phyloP scores from a whole-genome alignment of 1,140 invertebrate genomes.

The Solenopsis invicta region DNA sequence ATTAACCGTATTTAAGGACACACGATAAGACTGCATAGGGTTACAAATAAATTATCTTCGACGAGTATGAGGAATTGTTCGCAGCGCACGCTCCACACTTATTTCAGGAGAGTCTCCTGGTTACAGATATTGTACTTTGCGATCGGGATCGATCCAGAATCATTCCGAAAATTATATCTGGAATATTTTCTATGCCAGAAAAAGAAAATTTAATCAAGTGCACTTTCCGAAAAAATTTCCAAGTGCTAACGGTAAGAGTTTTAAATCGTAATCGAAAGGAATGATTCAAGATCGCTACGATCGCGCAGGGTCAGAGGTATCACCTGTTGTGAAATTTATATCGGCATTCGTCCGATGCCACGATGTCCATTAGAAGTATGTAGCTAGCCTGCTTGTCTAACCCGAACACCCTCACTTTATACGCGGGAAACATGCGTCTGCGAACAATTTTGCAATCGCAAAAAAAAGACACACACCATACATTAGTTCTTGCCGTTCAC shows the following conservation, averaged over 20 bases:
- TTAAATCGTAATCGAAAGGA: background rate
- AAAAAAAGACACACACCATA: constrained; percentile 76
- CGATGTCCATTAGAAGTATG: constrained; percentile 97
- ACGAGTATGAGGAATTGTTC: constrained; percentile 83
- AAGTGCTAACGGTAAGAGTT: background rate
- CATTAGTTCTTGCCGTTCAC: constrained; percentile 79
- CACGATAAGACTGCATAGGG: background rate
- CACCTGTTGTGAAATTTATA: constrained; percentile 98
- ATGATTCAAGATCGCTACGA: constrained; percentile 49
- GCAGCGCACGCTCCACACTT: constrained; percentile 80
- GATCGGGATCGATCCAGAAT: constrained; percentile 41
- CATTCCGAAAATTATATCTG: constrained; percentile 10
- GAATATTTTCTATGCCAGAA: background rate
- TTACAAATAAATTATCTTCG: constrained; percentile 66
- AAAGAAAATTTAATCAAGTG: background rate
- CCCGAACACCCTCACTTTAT: constrained; percentile 96
- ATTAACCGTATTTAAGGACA: constrained; percentile 9
- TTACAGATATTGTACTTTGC: background rate
- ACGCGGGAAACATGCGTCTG: constrained; percentile 97
- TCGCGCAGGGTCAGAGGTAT: constrained; percentile 63
- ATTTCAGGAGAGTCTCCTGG: constrained; percentile 65
- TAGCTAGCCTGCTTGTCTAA: constrained; percentile 97
- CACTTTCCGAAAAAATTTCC: background rate
- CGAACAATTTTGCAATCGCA: constrained; percentile 82
- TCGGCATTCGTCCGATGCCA: constrained; percentile 96